Evolutionary conservation across 1,140 invertebrate genomes (phyloP).

Genomic region (Orussus abietinus): DNA sequence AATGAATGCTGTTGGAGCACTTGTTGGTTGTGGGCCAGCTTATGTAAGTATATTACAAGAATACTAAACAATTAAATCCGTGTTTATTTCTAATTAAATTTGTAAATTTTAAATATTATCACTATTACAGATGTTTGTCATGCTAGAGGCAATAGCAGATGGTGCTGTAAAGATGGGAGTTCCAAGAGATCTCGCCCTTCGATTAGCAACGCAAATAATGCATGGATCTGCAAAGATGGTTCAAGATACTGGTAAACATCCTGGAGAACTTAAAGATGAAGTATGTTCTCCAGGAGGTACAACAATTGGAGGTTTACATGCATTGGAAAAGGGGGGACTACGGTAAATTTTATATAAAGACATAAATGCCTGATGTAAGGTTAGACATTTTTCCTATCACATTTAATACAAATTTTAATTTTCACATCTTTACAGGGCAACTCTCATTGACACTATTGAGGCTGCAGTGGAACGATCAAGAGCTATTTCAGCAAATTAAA

Average conservation of each 20-base stretch:
- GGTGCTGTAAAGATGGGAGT: slow-evolving; percentile 86
- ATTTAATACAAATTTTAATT: slow-evolving; percentile 5
- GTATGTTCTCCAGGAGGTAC: slow-evolving; percentile 87
- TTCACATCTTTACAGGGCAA: slow-evolving; percentile 52
- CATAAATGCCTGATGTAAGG: not conserved
- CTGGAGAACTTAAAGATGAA: slow-evolving; percentile 76
- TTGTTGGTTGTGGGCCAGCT: slow-evolving; percentile 85
- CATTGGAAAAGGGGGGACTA: slow-evolving; percentile 76
- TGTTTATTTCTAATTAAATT: not conserved
- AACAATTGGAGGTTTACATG: slow-evolving; percentile 83
- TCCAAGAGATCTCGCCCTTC: slow-evolving; percentile 68
- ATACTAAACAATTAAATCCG: not conserved
- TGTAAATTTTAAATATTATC: not conserved
- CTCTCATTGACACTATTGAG: slow-evolving; percentile 64
- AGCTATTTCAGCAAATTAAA: slow-evolving; percentile 51
- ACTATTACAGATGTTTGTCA: slow-evolving; percentile 68
- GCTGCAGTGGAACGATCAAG: slow-evolving; percentile 55
- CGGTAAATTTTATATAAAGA: slow-evolving; percentile 58
- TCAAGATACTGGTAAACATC: slow-evolving; percentile 70
- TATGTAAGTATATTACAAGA: slow-evolving; percentile 63
- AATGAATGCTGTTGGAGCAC: slow-evolving; percentile 73
- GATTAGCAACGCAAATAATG: slow-evolving; percentile 76
- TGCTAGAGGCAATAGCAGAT: slow-evolving; percentile 85
- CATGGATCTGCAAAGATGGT: slow-evolving; percentile 84
- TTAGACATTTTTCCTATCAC: slow-evolving; percentile 1